A percentile compares a stretch with the other conserved stretches of the same genome.
These are phyloP conservation scores for Sepioteuthis lessoniana DNA, from an alignment of 2,888 invertebrate genomes.

Conservation along the genomic window DNA sequence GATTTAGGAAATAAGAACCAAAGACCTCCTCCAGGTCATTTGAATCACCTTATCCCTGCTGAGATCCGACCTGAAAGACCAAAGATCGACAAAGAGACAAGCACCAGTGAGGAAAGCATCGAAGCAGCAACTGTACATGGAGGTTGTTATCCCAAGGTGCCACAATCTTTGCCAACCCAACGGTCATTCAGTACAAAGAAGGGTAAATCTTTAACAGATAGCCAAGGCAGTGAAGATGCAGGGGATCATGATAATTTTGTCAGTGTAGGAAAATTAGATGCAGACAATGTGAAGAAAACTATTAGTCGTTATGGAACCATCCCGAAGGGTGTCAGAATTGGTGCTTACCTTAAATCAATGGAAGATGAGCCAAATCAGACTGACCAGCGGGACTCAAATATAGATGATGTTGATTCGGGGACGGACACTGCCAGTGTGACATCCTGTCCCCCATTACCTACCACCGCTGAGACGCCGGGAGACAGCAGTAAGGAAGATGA, in stretches of 20 bases:
- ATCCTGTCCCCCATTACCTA: conserved; percentile 63
- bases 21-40: conserved; percentile 11
- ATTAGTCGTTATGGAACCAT: conserved; percentile 93
- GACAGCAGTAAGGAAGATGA: conserved; percentile 53
- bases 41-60: conserved; percentile 34
- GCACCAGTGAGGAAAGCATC: conserved; percentile 57
- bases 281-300: conserved; percentile 94
- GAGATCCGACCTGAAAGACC: conserved; percentile 38
- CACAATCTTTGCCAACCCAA: conserved; percentile 66
- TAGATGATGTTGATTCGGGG: conserved; percentile 69
- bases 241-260: conserved; percentile 52
- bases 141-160: conserved; percentile 65
- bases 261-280: conserved; percentile 90
- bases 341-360: conserved; percentile 94
- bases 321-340: conserved; percentile 96
- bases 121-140: conserved; percentile 52
- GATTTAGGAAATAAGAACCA: conserved; percentile 40
- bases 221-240: conserved; percentile 35
- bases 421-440: conserved; percentile 68
- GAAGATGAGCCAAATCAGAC: conserved; percentile 70
- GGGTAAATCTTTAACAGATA: conserved; percentile 40
- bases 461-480: conserved; percentile 45
- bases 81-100: conserved; percentile 61
- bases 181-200: conserved; percentile 49
- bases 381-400: conserved; percentile 59